Percentiles rank a stretch among this genome's conserved stretches.
These are phyloP conservation scores for Heliconius melpomene DNA, from an alignment of 1,140 invertebrate species.

Conservation along the genomic window DNA sequence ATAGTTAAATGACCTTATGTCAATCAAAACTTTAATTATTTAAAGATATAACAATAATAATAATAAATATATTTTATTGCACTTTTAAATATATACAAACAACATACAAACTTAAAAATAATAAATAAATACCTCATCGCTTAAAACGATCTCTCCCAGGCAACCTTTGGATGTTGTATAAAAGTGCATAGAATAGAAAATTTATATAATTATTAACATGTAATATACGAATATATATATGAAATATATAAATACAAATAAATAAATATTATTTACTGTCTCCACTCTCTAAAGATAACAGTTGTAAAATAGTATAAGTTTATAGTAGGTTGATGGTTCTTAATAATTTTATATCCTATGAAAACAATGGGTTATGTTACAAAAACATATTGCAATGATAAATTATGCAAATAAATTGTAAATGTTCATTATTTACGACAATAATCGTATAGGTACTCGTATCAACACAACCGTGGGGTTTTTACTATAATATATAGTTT, in stretches of 20 bases:
- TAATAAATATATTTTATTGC: too few species aligned
- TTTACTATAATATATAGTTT: too few species aligned
- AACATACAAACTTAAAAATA: too few species aligned
- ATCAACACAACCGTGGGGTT: neutral
- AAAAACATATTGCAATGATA: neutral
- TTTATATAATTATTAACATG: too few species aligned
- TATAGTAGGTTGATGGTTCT: neutral
- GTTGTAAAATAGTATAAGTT: neutral
- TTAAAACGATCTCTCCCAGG: too few species aligned
- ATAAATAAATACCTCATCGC: too few species aligned
- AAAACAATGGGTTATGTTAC: neutral
- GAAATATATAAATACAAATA: too few species aligned
- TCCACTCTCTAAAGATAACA: neutral
- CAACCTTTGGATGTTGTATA: too few species aligned
- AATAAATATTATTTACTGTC: neutral
- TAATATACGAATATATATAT: too few species aligned
- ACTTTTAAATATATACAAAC: too few species aligned
- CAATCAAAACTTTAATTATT: neutral
- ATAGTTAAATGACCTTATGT: neutral
- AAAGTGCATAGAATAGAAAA: too few species aligned
- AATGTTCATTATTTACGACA: neutral
- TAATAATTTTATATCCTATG: neutral
- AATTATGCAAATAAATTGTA: neutral
- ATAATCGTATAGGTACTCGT: neutral
- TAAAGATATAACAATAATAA: too few species aligned